Evolutionary conservation across 2,113 vertebrate species (phyloP), one percentile per base, ranked within the genome.

Genomic region (Psephotus haematonotus): DNA sequence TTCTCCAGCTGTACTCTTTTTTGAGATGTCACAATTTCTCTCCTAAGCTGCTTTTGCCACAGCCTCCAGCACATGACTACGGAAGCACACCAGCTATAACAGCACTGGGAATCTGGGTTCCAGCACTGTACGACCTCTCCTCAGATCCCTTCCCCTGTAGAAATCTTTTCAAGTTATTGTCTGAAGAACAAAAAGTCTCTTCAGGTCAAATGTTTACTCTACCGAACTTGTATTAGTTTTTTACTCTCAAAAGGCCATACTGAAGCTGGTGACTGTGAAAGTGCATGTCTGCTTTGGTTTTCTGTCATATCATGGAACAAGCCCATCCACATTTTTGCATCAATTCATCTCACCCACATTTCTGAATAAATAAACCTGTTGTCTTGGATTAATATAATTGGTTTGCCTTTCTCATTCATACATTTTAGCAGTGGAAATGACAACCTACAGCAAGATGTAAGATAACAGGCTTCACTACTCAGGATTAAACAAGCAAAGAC

Each of bases 51-150:
- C 62, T 92, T 92, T 68, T 52, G 5, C 13, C 46, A 14, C 39
- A 39, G 3, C 33, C 29, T 75, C 43, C 72, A 71, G n/a, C 27
- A 55, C 1, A 11, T 2, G 0, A 27, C 17, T 41, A 3, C 28
- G 6, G 2, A 33, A 91, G 50, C 33, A 71, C 84, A 55, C 19
- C 31, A 23, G 25, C 29, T 68, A 37, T 33, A 47, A 39, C 10
- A 55, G 39, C 37, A 28, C 13, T 3, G 16, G 12, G 3, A 50
- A 22, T 39, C 68, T 43, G 68, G 13, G 17, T 44, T 74, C 24
- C n/a, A 63, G 37, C 35, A 37, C n/a, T 46, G 24, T 13, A 37
- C 28, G 27, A 39, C 41, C 60, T 43, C 43, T 68, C 31, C 55
- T 52, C 52, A 79, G 65, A 55, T n/a, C 25, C 23, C 59, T 55